Evolutionary conservation across 2,888 invertebrate genomes (phyloP), one percentile per base, ranked within the genome.

Genomic region (Sisyra terminalis): DNA sequence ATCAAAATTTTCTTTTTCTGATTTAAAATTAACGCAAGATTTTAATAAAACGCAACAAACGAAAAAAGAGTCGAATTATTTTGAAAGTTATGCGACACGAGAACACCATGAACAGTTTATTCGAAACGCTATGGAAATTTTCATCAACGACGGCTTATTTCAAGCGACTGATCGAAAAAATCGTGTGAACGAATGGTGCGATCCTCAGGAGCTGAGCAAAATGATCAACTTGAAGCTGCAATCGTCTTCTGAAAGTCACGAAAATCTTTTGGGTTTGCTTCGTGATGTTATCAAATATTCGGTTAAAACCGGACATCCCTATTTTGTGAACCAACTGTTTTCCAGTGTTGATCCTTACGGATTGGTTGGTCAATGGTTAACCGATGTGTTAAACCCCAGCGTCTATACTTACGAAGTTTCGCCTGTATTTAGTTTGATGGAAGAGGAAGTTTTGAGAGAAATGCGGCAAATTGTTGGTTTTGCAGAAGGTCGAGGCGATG

Each of bases 331-430:
- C 60, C 89, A 90, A 58, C 64, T 90, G 10, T 90, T 82, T 59
- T 87, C 87, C 0, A 76, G 81, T 3, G 67, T 88, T 18, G 88
- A 88, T 60, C 86, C 87, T 0, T 88, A 86, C 51, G 88, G 85
- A 0, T 63, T 88, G 41, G 67, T 83, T 35, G 88, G 83, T 0
- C 88, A 88, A 57, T 86, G 86, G 83, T 58, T 87, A 48, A 84
- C 85, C 0, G 86, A 87, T 54, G 83, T 87, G 1, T 61, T 88
- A 14, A 88, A 88, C 62, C 83, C 86, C 0, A 86, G 86, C 50
- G 84, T 87, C 1, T 88, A 88, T 55, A 90, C 89, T 0, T 90
- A 82, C 58, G 89, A 90, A 64, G 88, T 89, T 18, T 79, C 88
- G 1, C 89, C 89, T 1, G 84, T 88, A 1, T 86, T 89, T 56